These are phyloP conservation scores for Erpobdella octoculata DNA, from an alignment of 2,888 invertebrate genomes.

Conservation along the genomic window DNA sequence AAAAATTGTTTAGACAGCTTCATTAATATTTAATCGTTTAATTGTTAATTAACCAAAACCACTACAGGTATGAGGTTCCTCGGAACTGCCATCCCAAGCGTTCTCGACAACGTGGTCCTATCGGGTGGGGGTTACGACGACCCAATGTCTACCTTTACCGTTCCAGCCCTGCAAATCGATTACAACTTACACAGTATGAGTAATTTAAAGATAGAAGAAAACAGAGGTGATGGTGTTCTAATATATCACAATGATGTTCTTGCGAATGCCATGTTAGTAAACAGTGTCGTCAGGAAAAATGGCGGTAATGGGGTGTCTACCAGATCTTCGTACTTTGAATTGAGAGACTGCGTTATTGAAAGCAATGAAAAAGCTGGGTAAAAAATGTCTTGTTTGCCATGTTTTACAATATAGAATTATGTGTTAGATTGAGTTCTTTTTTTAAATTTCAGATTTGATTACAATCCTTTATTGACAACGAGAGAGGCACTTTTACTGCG, in stretches of 20 bases:
- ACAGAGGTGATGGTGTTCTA: conserved; percentile 84
- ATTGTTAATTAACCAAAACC: too few species aligned
- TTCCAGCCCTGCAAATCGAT: conserved; percentile 57
- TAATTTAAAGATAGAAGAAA: conserved; percentile 64
- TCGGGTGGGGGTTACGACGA: conserved; percentile 76
- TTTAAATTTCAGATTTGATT: conserved; percentile 55
- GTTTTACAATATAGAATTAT: too few species aligned
- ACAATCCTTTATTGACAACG: conserved; percentile 74
- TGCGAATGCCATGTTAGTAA: conserved; percentile 59
- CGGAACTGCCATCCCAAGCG: conserved; percentile 35
- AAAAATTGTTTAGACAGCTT: too few species aligned
- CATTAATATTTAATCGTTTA: too few species aligned
- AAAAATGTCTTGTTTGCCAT: background rate
- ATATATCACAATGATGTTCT: conserved; percentile 88
- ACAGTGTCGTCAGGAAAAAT: conserved; percentile 32
- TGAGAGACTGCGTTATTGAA: conserved; percentile 56
- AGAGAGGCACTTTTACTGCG: conserved; percentile 46
- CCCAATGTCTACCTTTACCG: conserved; percentile 67
- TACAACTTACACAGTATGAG: conserved; percentile 56
- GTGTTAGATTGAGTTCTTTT: background rate
- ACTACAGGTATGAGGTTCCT: conserved; percentile 37
- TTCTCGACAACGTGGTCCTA: conserved; percentile 39
- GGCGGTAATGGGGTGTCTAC: conserved; percentile 71
- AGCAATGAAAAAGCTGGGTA: conserved; percentile 78
- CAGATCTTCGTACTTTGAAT: conserved; percentile 63